These are phyloP conservation scores for Ormia ochracea DNA, from an alignment of 2,888 invertebrate genomes.

Conservation along the genomic window DNA sequence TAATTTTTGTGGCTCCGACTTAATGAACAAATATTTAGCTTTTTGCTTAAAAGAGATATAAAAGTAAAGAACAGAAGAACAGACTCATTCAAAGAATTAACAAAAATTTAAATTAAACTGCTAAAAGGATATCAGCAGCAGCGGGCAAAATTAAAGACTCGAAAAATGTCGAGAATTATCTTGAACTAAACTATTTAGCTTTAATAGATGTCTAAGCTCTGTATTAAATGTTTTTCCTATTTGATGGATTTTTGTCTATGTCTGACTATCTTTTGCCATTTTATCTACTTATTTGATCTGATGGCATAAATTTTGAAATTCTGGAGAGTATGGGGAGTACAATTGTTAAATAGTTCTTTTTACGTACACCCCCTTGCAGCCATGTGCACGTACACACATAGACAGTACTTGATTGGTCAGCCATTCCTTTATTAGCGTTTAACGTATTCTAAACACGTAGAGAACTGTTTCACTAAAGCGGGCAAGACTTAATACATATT, in stretches of 20 bases:
- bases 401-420: background rate
- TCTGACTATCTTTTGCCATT: background rate
- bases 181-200: constrained; percentile 10
- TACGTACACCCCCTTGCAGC: background rate
- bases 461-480: constrained; percentile 18
- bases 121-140: background rate
- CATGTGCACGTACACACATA: background rate
- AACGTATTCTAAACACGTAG: constrained; percentile 34
- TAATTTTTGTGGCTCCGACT: constrained; percentile 51
- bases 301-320: constrained; percentile 25
- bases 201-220: background rate
- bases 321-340: background rate
- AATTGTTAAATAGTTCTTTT: background rate
- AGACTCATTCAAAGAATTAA: background rate
- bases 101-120: constrained; percentile 15
- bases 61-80: background rate
- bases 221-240: background rate
- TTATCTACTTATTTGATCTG: background rate
- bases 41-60: constrained; percentile 21
- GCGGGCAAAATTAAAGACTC: background rate
- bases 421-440: constrained; percentile 18
- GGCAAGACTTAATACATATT: constrained; percentile 1
- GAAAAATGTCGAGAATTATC: constrained; percentile 1
- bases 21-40: constrained; percentile 53
- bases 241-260: background rate